Evolutionary conservation across 2,797 vertebrate species (phyloP), one percentile per base, ranked within the genome.

Genomic region (Myotis pilosus): DNA sequence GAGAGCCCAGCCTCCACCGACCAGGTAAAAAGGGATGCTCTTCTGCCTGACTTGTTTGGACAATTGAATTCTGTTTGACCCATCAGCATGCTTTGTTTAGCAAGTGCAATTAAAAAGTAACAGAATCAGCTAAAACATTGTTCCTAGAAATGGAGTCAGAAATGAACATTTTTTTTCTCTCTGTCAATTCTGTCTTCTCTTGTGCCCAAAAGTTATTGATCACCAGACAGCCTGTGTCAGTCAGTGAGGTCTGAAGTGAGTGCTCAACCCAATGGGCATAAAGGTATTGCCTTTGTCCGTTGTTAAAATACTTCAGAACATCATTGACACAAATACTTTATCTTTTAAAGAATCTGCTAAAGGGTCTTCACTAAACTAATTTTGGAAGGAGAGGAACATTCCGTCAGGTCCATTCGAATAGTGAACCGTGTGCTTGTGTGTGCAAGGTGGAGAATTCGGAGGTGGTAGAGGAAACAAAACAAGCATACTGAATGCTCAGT

Each of bases 291-390:
- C 41, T 78, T 86, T 76, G 55, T 36, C 44, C 15, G 19, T 41
- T 64, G 22, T 72, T 91, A 68, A 91, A 89, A 87, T 41, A 57
- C 16, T 51, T 92, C 17, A 85, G 55, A 75, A 66, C 15, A 76
- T 78, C 55, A 57, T 8, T 22, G 12, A 60, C 41, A 60, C 41
- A 88, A 66, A 57, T 75, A 44, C 6, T 76, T 92, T 49, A 22
- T n/a, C 16, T 87, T 94, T 89, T 82, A 84, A 87, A 78, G 17
- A 86, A 79, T 23, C 22, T 74, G 49, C 33, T 75, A 49, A 78
- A 25, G 11, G 23, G 1, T 33, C 81, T 71, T 83, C 17, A 17
- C 47, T 92, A 44, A 75, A 91, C 28, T 8, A 55, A 64, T 66
- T 84, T 84, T 68, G 10, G 30, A 71, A 87, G 15, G 19, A 49